phyloP scores from a whole-genome alignment of 1,140 invertebrate genomes.

The Euura saliciscinereae region DNA sequence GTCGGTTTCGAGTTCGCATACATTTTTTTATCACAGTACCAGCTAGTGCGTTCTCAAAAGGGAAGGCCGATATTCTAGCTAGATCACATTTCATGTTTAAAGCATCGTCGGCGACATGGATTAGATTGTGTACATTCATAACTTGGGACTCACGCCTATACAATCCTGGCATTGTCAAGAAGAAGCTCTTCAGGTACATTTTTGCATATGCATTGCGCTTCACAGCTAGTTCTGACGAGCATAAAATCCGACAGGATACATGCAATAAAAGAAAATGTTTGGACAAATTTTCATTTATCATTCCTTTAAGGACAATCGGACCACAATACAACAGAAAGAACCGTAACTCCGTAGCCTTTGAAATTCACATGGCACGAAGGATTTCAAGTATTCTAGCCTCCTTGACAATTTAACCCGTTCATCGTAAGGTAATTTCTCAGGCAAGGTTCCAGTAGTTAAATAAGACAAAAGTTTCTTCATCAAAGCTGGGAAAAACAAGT shows the following conservation, averaged over 20 bases:
- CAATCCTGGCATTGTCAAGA: conserved; percentile 8
- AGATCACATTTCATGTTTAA: conserved; percentile 16
- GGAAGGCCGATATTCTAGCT: conserved; percentile 19
- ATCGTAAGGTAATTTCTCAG: background rate
- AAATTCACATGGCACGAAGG: conserved; percentile 22
- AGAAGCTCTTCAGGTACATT: conserved; percentile 22
- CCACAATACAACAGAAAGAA: conserved; percentile 24
- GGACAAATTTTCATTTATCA: conserved; percentile 17
- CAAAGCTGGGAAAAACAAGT: background rate
- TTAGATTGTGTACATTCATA: conserved; percentile 26
- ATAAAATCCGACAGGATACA: conserved; percentile 7
- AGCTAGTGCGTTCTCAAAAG: conserved; percentile 24
- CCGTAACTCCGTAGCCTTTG: conserved; percentile 28
- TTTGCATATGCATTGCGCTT: background rate
- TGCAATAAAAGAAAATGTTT: conserved; percentile 25
- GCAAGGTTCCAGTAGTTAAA: conserved; percentile 9
- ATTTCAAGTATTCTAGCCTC: conserved; percentile 10
- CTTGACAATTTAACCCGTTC: conserved; percentile 14
- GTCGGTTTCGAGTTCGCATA: background rate
- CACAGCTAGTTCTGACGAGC: too few species aligned
- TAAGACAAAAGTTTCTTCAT: conserved; percentile 20
- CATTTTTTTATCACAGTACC: conserved; percentile 18
- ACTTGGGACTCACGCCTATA: conserved; percentile 17
- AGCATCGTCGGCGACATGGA: conserved; percentile 20
- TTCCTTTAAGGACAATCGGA: conserved; percentile 15